Conservation (phyloP, 1,140 invertebrate species). For the Megalopta genalis region DNA sequence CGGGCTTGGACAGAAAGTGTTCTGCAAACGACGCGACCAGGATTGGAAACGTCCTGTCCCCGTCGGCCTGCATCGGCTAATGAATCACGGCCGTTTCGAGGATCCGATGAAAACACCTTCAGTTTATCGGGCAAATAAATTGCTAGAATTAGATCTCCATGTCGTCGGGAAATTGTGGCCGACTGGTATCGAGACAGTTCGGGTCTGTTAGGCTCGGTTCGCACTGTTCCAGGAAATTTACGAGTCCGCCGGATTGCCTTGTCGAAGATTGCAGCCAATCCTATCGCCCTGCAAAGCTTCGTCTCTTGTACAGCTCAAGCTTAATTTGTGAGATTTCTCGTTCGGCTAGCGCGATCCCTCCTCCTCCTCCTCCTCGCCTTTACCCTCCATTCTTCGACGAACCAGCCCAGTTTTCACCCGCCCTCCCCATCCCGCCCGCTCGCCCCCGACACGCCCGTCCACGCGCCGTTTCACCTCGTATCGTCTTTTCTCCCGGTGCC, state of each 20-base stretch:
- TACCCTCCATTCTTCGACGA: not conserved
- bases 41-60: conserved; percentile 14
- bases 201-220: conserved; percentile 52
- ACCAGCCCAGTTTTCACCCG: not conserved
- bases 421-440: too few species aligned
- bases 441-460: too few species aligned
- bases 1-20: conserved; percentile 3
- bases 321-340: conserved; percentile 72
- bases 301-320: conserved; percentile 55
- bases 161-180: conserved; percentile 51
- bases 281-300: conserved; percentile 52
- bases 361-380: conserved; percentile 16
- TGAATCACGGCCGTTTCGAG: conserved; percentile 33
- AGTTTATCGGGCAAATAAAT: conserved; percentile 52
- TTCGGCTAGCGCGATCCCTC: conserved; percentile 3
- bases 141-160: conserved; percentile 44
- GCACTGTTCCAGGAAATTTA: conserved; percentile 54
- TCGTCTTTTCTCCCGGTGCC: not conserved
- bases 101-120: conserved; percentile 39
- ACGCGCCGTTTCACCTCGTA: not conserved
- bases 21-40: conserved; percentile 1
- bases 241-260: conserved; percentile 61
- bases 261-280: conserved; percentile 71
- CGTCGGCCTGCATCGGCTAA: not conserved
- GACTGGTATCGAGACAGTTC: conserved; percentile 46